Percentiles rank a stretch among this genome's conserved stretches.
Conservation (phyloP, 2,888 invertebrate genomes). For the Coremacera marginata region DNA sequence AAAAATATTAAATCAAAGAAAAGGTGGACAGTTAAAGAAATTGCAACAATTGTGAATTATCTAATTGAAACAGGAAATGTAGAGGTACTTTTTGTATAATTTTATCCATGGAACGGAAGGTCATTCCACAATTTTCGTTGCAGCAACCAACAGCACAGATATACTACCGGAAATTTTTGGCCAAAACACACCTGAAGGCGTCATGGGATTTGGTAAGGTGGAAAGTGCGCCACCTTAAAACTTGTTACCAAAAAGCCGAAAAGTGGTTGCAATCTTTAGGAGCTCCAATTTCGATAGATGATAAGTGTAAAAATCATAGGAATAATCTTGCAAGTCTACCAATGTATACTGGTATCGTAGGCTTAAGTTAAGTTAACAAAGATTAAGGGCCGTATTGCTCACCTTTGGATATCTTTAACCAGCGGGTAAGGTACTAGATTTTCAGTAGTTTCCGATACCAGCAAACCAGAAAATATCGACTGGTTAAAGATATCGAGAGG, state of each 20-base stretch:
- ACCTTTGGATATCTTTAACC: too few relatives aligned
- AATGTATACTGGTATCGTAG: too few relatives aligned
- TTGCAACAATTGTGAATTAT: conserved; percentile 13
- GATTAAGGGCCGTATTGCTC: too few relatives aligned
- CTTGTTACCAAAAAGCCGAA: conserved; percentile 34
- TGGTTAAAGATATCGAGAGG: too few relatives aligned
- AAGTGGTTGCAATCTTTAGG: conserved; percentile 34
- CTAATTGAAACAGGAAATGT: not conserved
- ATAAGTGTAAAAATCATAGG: too few relatives aligned
- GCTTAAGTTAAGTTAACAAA: too few relatives aligned
- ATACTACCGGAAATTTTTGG: conserved; percentile 40
- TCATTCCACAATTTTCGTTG: not conserved
- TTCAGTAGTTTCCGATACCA: too few relatives aligned
- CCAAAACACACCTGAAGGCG: conserved; percentile 21
- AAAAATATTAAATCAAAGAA: not conserved
- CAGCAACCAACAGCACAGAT: conserved; percentile 43
- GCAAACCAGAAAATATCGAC: too few relatives aligned
- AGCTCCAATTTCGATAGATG: not conserved
- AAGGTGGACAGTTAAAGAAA: conserved; percentile 2
- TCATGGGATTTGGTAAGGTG: conserved; percentile 39
- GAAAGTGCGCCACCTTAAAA: conserved; percentile 38
- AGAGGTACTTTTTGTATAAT: conserved; percentile 18
- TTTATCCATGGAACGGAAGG: too few relatives aligned
- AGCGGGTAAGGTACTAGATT: too few relatives aligned
- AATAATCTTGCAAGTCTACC: too few relatives aligned